These are phyloP conservation scores for Ascidia mentula DNA, from an alignment of 23 tunicate genomes.

Conservation along the genomic window DNA sequence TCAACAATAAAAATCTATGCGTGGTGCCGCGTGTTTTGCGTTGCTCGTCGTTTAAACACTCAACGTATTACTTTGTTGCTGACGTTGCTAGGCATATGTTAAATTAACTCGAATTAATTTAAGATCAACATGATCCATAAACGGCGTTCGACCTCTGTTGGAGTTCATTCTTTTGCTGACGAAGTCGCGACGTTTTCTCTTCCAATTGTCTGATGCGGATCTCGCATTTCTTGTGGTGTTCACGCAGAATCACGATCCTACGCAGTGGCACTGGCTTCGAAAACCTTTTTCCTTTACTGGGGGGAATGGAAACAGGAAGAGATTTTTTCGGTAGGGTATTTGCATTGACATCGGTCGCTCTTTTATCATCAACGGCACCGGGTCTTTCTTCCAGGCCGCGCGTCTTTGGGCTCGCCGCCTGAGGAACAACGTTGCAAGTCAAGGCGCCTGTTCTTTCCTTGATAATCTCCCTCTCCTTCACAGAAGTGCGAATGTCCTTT, in stretches of 20 bases:
- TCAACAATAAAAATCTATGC: too few species aligned
- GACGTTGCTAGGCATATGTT: too few species aligned
- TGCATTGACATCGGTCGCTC: not conserved
- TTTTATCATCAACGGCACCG: not conserved
- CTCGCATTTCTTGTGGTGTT: slow-evolving; percentile 37
- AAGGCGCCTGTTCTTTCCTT: not conserved
- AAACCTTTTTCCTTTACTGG: not conserved
- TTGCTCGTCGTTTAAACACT: too few species aligned
- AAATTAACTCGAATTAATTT: too few species aligned
- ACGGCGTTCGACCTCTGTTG: not conserved
- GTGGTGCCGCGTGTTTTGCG: too few species aligned
- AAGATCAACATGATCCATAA: too few species aligned
- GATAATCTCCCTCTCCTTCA: not conserved
- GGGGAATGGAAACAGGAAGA: not conserved
- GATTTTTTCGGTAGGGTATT: not conserved
- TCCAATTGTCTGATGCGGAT: slow-evolving; percentile 7
- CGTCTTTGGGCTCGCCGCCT: too few species aligned
- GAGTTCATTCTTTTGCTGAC: slow-evolving; percentile 1
- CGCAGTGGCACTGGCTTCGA: slow-evolving; percentile 5
- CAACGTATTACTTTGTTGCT: too few species aligned
- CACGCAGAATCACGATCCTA: slow-evolving; percentile 20
- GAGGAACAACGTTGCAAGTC: not conserved
- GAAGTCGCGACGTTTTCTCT: not conserved
- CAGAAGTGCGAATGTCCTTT: not conserved
- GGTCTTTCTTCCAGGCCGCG: not conserved